These are phyloP conservation scores for Mastomys coucha DNA, from an alignment of 2,113 vertebrate species.

Conservation along the genomic window DNA sequence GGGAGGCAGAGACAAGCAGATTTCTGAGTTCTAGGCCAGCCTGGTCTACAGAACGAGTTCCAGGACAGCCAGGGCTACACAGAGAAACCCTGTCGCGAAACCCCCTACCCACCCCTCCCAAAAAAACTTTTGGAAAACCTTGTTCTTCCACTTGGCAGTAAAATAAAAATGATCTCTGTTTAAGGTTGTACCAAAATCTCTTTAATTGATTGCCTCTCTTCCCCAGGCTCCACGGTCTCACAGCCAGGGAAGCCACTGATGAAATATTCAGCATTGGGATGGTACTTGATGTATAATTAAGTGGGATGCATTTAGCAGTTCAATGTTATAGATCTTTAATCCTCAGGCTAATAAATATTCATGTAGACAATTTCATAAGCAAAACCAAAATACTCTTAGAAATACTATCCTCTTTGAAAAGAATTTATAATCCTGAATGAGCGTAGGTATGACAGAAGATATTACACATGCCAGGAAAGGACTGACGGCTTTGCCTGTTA, in stretches of 20 bases:
- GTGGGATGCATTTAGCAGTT: constrained; percentile 66
- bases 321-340: constrained; percentile 70
- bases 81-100: no score
- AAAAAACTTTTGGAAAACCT: constrained; percentile 44
- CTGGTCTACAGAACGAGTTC: no score
- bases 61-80: no score
- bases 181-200: constrained; percentile 50
- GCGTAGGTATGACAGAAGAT: background rate
- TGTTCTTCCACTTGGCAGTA: constrained; percentile 49
- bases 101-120: no score
- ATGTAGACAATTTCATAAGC: constrained; percentile 36
- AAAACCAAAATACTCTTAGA: constrained; percentile 68
- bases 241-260: constrained; percentile 74
- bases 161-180: constrained; percentile 53
- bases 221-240: constrained; percentile 6
- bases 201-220: constrained; percentile 65
- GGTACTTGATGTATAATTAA: constrained; percentile 81
- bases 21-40: no score
- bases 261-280: constrained; percentile 77
- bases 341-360: constrained; percentile 69
- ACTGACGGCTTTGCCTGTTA: background rate
- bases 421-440: constrained; percentile 42
- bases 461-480: background rate
- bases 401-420: constrained; percentile 48
- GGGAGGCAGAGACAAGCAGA: no score